These are phyloP conservation scores for honey bee (Apis mellifera) DNA, from an alignment of 1,140 invertebrate genomes.

Conservation along the genomic window Amel_HAv3.1 CM009932.2:2869001-2869500, in stretches of 20 bases:
- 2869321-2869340: slow-evolving; percentile 32
- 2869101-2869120: slow-evolving; percentile 86
- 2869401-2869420: slow-evolving; percentile 98
- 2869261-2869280: slow-evolving; percentile 87
- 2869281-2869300: slow-evolving; percentile 97
- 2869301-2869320: slow-evolving; percentile 92
- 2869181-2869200: slow-evolving; percentile 72
- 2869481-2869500: slow-evolving; percentile 86
- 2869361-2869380: neutral
- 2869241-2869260: slow-evolving; percentile 39
- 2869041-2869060: slow-evolving; percentile 77
- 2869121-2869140: slow-evolving; percentile 82
- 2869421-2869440: slow-evolving; percentile 98
- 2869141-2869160: slow-evolving; percentile 86
- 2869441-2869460: slow-evolving; percentile 97
- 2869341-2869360: neutral
- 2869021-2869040: slow-evolving; percentile 31
- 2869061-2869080: slow-evolving; percentile 86
- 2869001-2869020: neutral
- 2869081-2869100: slow-evolving; percentile 92
- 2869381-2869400: slow-evolving; percentile 88
- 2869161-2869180: slow-evolving; percentile 83
- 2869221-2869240: slow-evolving; percentile 61
- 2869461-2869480: slow-evolving; percentile 94
- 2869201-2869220: slow-evolving; percentile 65